These are phyloP conservation scores for Dasypogon diadema DNA, from an alignment of 2,888 invertebrate genomes.

Conservation along the genomic window DNA sequence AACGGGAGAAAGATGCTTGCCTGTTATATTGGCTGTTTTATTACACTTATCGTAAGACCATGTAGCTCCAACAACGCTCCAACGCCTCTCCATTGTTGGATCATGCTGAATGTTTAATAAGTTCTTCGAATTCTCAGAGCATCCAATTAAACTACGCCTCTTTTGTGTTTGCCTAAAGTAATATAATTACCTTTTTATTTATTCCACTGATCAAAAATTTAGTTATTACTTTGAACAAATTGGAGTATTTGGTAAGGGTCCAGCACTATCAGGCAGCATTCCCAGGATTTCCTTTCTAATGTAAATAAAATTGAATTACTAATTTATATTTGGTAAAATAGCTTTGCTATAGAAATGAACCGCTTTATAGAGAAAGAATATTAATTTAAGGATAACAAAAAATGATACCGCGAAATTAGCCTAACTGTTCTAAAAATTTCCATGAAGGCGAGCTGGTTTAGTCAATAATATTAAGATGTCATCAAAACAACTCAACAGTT, in stretches of 20 bases:
- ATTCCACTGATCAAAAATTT: too few species aligned
- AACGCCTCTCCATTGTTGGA: conserved; percentile 62
- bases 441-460: too few species aligned
- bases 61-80: conserved; percentile 70
- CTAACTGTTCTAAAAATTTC: too few species aligned
- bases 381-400: too few species aligned
- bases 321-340: too few species aligned
- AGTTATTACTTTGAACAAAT: conserved; percentile 74
- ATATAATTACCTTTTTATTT: too few species aligned
- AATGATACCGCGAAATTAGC: too few species aligned
- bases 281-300: conserved; percentile 75
- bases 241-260: conserved; percentile 72
- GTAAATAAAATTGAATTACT: conserved; percentile 56
- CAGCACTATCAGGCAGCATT: conserved; percentile 72
- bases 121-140: conserved; percentile 54
- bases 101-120: not conserved
- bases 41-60: conserved; percentile 57
- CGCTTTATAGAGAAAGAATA: too few species aligned
- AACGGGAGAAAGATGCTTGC: conserved; percentile 69
- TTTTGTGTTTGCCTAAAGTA: conserved; percentile 52
- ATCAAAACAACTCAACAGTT: too few species aligned
- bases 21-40: conserved; percentile 18
- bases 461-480: too few species aligned
- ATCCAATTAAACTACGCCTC: conserved; percentile 59
- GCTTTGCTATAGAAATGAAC: too few species aligned